Evolutionary conservation across 2,113 vertebrate genomes (phyloP), one percentile per base, ranked within the genome.

Genomic region (Thamnaconus septentrionalis): DNA sequence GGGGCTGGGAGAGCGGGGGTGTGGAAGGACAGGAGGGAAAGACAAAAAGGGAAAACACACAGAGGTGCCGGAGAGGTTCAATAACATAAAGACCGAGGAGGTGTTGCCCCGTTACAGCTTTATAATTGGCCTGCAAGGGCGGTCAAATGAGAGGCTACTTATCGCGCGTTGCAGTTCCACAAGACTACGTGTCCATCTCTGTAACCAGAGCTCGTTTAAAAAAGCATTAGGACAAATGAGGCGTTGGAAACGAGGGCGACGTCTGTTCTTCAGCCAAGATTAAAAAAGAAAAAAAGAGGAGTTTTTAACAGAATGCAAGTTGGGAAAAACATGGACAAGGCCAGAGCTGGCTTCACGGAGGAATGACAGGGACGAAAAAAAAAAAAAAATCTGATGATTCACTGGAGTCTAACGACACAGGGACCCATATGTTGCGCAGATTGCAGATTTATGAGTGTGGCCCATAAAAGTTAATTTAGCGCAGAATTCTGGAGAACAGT

Each of bases 61-160:
- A 41, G 73, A 73, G 61, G 77, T 67, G 80, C 48, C 50, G 48
- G 57, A 69, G 76, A 82, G 66, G 74, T 84, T 86, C 75, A 85
- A 87, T 84, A 85, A 81, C 73, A 69, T 80, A 78, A 71, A 82
- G 68, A 83, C 75, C 83, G 75, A 79, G 71, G 83, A 79, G 78
- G 79, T 86, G 86, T 79, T 87, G 79, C 80, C 82, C 79, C 76
- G 75, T 81, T 84, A 84, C 81, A 81, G 81, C 78, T 85, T 82
- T 88, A 82, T 87, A 90, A 89, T 88, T 87, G 86, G 83, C 67
- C 85, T 74, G 78, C 82, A 89, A 88, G 83, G 83, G 75, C 82
- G 79, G 80, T 86, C 87, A 85, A 88, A 88, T 83, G 81, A 87
- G 81, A 78, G 69, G 80, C 78, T 82, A 84, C 81, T 85, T 85